Base-by-base conservation (phyloP, 2,113 vertebrate species). In the Siphamia tubifer region DNA sequence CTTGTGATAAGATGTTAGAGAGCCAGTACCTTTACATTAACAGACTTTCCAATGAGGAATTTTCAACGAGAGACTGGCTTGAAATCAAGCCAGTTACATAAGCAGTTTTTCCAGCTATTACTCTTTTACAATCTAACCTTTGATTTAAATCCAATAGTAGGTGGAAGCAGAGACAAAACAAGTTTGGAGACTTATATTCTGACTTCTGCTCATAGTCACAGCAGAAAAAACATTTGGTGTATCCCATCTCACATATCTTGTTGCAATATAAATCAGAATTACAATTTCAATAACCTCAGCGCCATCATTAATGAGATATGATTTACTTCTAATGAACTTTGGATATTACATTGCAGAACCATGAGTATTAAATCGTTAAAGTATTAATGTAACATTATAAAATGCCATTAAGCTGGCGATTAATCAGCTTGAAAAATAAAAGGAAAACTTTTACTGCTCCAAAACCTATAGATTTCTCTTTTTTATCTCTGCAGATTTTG, bases 291-390 rank as follows among this genome's bases (percentile, higher is more conserved):
- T 85, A 83, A 82, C 62, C 58, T 64, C 82, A 70, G 81, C 20
- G 32, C 74, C 78, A 66, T 78, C 83, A 63, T 82, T 84, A 84
- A 83, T 87, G 70, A 77, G 57, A 80, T 61, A 76, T 83, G 87
- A 89, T 90, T 90, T 68, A 90, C 83, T 82, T 87, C 79, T 90
- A 90, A 89, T 90, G 86, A 90, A 91, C 82, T 87, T 88, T 86
- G 64, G 76, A 82, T 85, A 87, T 91, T 76, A 77, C 75, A 66
- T 74, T 79, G 80, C 83, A 78, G 72, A 85, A 72, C 69, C 68
- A 70, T 86, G 84, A 80, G 81, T 72, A 85, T 86, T 84, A 87
- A 86, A 90, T 85, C 77, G 77, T 87, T 91, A 87, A 87, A 72
- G 75, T 84, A 74, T 86, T 90, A 88, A 91, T 87, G 82, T 87